Conservation (phyloP, 2,888 invertebrate genomes). For the Piscicola geometra region DNA sequence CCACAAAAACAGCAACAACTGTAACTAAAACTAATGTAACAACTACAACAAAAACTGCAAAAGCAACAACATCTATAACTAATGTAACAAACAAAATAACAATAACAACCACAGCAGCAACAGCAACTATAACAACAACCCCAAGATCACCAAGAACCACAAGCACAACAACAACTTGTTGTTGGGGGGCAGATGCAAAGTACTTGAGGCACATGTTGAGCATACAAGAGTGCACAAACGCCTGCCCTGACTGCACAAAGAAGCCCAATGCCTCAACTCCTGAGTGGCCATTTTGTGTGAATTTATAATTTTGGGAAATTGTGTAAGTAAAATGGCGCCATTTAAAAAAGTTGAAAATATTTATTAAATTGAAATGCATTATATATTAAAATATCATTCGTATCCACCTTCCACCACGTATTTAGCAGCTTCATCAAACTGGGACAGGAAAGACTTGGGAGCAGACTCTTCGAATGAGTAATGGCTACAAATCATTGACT, state of each 20-base stretch:
- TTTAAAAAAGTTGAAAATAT: background rate
- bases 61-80: too few relatives aligned
- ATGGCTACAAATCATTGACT: background rate
- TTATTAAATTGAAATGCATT: too few relatives aligned
- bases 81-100: too few relatives aligned
- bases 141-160: background rate
- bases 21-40: background rate
- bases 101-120: too few relatives aligned
- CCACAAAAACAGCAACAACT: too few relatives aligned
- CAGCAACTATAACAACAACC: background rate
- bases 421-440: conserved; percentile 1
- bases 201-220: conserved; percentile 25
- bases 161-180: conserved; percentile 9
- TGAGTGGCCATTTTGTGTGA: background rate
- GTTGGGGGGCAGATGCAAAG: conserved; percentile 18
- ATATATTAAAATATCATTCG: too few relatives aligned
- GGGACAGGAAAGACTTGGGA: conserved; percentile 6
- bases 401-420: conserved; percentile 3
- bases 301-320: too few relatives aligned
- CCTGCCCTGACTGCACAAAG: conserved; percentile 27
- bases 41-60: too few relatives aligned
- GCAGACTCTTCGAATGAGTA: conserved; percentile 24
- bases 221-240: conserved; percentile 15
- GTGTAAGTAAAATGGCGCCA: too few relatives aligned
- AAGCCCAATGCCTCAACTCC: conserved; percentile 3